Evolutionary conservation across 2,888 invertebrate genomes (phyloP).

Genomic region (Piscicola geometra): DNA sequence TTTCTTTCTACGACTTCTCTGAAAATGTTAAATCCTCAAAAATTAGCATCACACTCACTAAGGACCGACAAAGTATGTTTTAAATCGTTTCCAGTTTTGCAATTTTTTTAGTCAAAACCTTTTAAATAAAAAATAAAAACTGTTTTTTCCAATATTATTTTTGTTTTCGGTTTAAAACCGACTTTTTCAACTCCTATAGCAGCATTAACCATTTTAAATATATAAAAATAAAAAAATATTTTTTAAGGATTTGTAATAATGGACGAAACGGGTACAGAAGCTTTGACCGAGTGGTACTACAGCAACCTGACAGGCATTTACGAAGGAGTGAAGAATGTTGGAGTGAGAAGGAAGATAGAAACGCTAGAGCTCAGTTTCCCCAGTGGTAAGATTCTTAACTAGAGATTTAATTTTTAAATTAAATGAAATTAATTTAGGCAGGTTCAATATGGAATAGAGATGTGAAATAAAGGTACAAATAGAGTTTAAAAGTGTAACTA

Average conservation of each 20-base stretch:
- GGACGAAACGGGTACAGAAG: not conserved
- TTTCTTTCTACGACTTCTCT: conserved; percentile 22
- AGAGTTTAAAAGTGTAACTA: too few relatives aligned
- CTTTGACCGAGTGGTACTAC: conserved; percentile 1
- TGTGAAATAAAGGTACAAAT: too few relatives aligned
- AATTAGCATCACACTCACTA: conserved; percentile 9
- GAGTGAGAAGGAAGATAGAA: not conserved
- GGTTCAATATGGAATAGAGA: too few relatives aligned
- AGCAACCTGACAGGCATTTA: not conserved
- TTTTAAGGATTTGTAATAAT: not conserved
- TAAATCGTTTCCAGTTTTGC: too few relatives aligned
- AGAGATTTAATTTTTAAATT: too few relatives aligned
- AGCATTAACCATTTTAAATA: not conserved
- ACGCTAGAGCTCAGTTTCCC: not conserved
- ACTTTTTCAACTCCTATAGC: not conserved
- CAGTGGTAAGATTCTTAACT: not conserved
- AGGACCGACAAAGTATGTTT: conserved; percentile 5
- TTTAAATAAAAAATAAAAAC: too few relatives aligned
- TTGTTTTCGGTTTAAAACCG: too few relatives aligned
- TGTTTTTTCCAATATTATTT: too few relatives aligned
- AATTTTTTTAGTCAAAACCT: too few relatives aligned
- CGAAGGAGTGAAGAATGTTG: not conserved
- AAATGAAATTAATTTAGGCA: too few relatives aligned
- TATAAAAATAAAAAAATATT: not conserved
- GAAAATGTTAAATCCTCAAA: conserved; percentile 8